Evolutionary conservation across 2,797 vertebrate genomes (phyloP), one percentile per base, ranked within the genome.

Genomic region (Xyrichtys novacula): DNA sequence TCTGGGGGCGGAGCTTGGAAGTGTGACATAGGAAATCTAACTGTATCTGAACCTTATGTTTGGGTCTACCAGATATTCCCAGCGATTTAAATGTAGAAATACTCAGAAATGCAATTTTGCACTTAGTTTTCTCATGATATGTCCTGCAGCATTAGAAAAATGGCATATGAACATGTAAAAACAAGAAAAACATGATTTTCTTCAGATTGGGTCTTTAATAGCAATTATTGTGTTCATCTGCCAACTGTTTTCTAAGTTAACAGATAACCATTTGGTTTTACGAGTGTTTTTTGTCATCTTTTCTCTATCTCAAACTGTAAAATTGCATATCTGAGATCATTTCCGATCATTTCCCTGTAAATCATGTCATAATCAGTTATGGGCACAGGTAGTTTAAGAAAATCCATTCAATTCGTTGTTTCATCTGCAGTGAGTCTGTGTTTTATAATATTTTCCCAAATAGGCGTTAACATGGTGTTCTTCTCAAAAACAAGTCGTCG

Each of bases 401-500:
- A 3, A 9, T 1, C 5, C 2, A 8, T 42, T 42, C 3, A n/a
- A n/a, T 20, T 9, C 1, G 3, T 22, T 22, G 4, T 5, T 2
- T 22, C 4, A 22, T 22, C 14, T 44, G 1, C 10, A n/a, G 7
- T 19, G 11, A 44, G 22, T 22, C 9, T 44, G 5, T 20, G 2
- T 8, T 9, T 20, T 4, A 14, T 8, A 7, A 42, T 42, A n/a
- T 19, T 42, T 19, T 16, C 44, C 14, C 25, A 1, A 60, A 17
- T 38, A n/a, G 29, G 2, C 7, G 15, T 15, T 0, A 43, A 23
- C 20, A 12, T 17, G 25, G 9, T 9, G 25, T 40, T 70, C 9
- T 29, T 2, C 10, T 69, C 4, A 31, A 53, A 71, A 79, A 73
- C 29, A 59, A 52, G 38, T 55, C 20, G 0, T 63, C 15, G 32